These are phyloP conservation scores for Brachylomia viminalis DNA, from an alignment of 2,888 invertebrate species.

Conservation along the genomic window DNA sequence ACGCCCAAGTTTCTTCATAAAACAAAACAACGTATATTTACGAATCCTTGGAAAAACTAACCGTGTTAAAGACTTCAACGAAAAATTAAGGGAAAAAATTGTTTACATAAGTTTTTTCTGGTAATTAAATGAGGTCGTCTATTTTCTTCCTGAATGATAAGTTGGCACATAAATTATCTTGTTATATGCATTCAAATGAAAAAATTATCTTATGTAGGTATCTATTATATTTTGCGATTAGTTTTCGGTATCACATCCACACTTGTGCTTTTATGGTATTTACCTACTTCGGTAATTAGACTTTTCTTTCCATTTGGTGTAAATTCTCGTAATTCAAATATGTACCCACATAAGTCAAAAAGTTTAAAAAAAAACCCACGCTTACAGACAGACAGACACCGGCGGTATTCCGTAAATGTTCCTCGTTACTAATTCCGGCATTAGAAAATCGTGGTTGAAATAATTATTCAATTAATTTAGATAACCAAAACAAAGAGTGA, in stretches of 20 bases:
- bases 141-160: neutral
- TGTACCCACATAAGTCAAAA: neutral
- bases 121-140: neutral
- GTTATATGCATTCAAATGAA: neutral
- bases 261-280: neutral
- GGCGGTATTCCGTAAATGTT: neutral
- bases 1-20: neutral
- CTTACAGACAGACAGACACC: neutral
- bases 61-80: slow-evolving; percentile 41
- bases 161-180: neutral
- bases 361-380: neutral
- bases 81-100: neutral
- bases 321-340: neutral
- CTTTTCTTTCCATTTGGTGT: too few species aligned
- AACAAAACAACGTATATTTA: neutral
- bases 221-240: neutral
- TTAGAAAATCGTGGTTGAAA: slow-evolving; percentile 14
- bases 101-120: neutral
- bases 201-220: neutral
- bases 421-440: neutral
- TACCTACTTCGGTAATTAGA: neutral
- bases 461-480: slow-evolving; percentile 44
- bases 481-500: slow-evolving; percentile 33
- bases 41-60: slow-evolving; percentile 3
- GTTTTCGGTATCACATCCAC: neutral